Conservation (phyloP, 2,113 vertebrate genomes). For the Sylvietta virens region DNA sequence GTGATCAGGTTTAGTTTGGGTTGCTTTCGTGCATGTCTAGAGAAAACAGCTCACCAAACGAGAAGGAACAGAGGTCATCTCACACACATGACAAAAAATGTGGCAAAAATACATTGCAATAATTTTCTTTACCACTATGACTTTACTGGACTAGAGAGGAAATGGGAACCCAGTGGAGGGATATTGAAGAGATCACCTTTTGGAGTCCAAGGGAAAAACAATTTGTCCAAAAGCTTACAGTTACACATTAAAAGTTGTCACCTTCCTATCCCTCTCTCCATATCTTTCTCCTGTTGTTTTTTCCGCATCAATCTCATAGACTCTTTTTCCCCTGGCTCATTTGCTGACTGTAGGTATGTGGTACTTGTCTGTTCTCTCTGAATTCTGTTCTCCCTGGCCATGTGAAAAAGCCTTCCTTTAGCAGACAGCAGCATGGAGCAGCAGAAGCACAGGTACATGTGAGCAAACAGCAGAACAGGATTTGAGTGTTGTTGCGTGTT, state of each 20-base stretch:
- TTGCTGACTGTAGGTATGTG: not conserved
- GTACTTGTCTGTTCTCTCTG: not conserved
- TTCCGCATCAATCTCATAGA: not conserved
- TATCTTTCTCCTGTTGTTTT: not conserved
- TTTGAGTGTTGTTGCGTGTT: not conserved
- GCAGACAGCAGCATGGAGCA: not conserved
- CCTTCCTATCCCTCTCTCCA: not conserved
- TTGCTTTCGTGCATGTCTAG: fast-evolving
- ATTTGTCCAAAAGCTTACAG: not conserved
- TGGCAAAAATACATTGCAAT: not conserved
- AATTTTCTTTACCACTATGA: fast-evolving
- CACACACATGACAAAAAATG: not conserved
- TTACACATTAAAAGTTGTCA: not conserved
- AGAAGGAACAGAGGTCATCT: not conserved
- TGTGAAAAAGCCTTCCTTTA: not conserved
- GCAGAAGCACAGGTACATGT: not conserved
- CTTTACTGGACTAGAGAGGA: not conserved
- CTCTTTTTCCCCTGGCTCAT: not conserved
- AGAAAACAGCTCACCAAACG: not conserved
- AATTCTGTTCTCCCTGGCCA: not conserved
- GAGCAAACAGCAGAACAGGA: not conserved
- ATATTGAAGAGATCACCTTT: not conserved
- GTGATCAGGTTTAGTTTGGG: not conserved
- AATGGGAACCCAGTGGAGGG: not conserved
- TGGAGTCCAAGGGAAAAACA: not conserved